Evolutionary conservation across 2,113 vertebrate genomes (phyloP).

Genomic region (Genyomyrus donnyi): DNA sequence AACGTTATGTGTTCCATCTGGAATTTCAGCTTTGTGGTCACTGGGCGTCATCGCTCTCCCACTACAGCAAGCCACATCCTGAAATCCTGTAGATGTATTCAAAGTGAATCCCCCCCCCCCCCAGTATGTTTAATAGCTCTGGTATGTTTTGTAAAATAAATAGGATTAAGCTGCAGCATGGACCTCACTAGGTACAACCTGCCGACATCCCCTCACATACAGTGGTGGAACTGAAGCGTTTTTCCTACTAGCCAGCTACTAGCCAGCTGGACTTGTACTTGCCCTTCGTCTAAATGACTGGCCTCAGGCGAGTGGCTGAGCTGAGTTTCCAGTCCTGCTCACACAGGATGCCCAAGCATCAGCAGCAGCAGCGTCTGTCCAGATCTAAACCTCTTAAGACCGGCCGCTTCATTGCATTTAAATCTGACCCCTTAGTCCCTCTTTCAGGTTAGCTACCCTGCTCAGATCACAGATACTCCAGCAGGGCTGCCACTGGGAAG

Average conservation of each 20-base stretch:
- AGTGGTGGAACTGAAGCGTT: neutral
- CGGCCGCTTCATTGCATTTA: neutral
- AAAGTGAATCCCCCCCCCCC: neutral
- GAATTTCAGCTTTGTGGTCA: neutral
- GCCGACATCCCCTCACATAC: neutral
- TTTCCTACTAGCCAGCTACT: neutral
- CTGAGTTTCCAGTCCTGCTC: neutral
- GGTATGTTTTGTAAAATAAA: neutral
- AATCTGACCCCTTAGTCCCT: neutral
- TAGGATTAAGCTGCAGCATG: neutral
- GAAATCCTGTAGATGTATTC: neutral
- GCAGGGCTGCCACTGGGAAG: neutral
- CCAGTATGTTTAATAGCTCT: neutral
- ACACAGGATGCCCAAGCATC: neutral
- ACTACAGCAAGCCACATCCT: neutral
- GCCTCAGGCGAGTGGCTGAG: neutral
- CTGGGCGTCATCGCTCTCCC: neutral
- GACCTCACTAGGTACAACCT: neutral
- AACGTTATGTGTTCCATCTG: neutral
- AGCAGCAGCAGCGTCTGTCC: neutral
- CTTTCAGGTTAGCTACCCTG: neutral
- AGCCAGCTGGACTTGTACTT: neutral
- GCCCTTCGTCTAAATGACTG: neutral
- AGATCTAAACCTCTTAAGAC: neutral
- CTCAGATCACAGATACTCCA: neutral